A percentile compares a stretch with the other conserved stretches of the same genome.
These are phyloP conservation scores for Listronotus bonariensis DNA, from an alignment of 1,140 invertebrate species.

Conservation along the genomic window DNA sequence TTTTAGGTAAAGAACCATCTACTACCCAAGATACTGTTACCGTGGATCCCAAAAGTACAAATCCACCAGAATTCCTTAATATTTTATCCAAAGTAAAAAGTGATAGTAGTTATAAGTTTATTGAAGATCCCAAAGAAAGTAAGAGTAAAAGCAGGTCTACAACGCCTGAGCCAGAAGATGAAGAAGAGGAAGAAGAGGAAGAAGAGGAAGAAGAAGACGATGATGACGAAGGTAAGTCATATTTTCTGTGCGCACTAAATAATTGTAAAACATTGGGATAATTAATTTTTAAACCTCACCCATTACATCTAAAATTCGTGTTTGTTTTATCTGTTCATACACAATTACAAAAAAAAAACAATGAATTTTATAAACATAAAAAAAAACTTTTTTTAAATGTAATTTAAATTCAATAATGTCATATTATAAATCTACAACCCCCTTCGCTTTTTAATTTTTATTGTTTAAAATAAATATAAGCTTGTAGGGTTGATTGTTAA, in stretches of 20 bases:
- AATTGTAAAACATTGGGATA: too few relatives aligned
- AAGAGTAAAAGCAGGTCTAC: slow-evolving; percentile 34
- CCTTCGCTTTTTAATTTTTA: too few relatives aligned
- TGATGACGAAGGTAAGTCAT: not conserved
- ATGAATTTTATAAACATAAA: too few relatives aligned
- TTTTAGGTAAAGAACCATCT: slow-evolving; percentile 11
- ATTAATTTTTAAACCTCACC: too few relatives aligned
- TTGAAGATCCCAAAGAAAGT: slow-evolving; percentile 44
- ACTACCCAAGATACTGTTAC: slow-evolving; percentile 32
- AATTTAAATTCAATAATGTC: too few relatives aligned
- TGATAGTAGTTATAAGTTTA: slow-evolving; percentile 45
- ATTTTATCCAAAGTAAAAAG: slow-evolving; percentile 47
- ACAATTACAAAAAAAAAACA: too few relatives aligned
- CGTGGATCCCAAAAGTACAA: slow-evolving; percentile 36
- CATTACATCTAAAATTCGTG: too few relatives aligned
- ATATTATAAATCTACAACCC: too few relatives aligned
- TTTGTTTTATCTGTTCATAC: too few relatives aligned
- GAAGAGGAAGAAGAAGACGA: slow-evolving; percentile 35
- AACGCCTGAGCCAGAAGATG: slow-evolving; percentile 30
- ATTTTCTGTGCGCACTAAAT: not conserved
- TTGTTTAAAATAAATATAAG: too few relatives aligned
- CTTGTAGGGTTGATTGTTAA: too few relatives aligned
- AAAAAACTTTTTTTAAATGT: too few relatives aligned
- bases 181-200: slow-evolving; percentile 41
- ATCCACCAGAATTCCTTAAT: slow-evolving; percentile 48